Percentiles rank a stretch among this genome's conserved stretches.
Evolutionary conservation across 2,113 vertebrate genomes (phyloP).

Genomic region (Narcine bancroftii): DNA sequence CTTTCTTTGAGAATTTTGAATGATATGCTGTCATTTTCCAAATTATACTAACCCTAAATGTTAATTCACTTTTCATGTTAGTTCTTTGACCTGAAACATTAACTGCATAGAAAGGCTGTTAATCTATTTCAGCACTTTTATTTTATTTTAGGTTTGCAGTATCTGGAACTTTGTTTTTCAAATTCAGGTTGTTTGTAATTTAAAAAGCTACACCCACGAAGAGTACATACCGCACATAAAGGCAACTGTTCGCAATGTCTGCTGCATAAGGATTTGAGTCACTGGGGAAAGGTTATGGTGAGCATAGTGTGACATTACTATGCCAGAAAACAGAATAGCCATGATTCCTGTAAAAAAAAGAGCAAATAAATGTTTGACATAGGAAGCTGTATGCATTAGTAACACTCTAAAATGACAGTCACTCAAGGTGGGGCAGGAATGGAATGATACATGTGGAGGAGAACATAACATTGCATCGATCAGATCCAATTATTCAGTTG

Average conservation of each 20-base stretch:
- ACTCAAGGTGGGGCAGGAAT: no score
- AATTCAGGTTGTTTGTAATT: no score
- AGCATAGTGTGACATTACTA: constrained; percentile 97
- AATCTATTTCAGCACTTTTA: no score
- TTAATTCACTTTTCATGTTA: not conserved
- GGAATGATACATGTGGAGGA: no score
- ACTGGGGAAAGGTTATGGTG: constrained; percentile 96
- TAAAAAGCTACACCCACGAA: not conserved
- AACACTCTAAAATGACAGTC: not conserved
- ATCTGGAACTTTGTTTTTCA: no score
- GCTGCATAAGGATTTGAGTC: constrained; percentile 98
- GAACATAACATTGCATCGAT: no score
- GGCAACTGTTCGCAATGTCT: constrained; percentile 87
- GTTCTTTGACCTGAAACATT: not conserved
- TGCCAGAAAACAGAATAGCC: constrained; percentile 96
- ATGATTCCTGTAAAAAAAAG: constrained; percentile 72
- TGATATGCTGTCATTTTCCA: not conserved
- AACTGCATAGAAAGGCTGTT: no score
- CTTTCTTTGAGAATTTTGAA: not conserved
- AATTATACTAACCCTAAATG: not conserved
- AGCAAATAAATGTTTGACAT: constrained; percentile 17
- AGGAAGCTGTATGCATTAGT: not conserved
- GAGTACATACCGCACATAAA: constrained; percentile 86
- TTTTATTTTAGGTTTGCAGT: no score
- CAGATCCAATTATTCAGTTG: no score